These are phyloP conservation scores for Gymnocypris eckloni DNA, from an alignment of 2,797 vertebrate species.

Conservation along the genomic window DNA sequence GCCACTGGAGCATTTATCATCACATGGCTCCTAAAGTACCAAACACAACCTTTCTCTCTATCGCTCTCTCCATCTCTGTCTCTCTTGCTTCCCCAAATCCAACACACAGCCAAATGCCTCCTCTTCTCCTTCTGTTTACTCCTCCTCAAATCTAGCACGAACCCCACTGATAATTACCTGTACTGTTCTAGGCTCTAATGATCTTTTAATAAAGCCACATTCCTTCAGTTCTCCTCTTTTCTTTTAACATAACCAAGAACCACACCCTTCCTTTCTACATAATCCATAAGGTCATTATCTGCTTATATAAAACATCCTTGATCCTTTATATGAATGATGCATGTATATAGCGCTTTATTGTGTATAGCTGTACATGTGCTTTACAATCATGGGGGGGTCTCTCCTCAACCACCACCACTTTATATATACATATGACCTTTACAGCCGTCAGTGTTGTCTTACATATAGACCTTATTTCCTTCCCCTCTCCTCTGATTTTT, in stretches of 20 bases:
- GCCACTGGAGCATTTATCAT: slow-evolving; percentile 36
- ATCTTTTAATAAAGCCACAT: not conserved
- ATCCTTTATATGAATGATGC: no score
- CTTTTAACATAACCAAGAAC: not conserved
- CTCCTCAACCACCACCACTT: no score
- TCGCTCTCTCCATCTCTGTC: slow-evolving; percentile 28
- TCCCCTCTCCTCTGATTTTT: not conserved
- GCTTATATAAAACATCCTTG: not conserved
- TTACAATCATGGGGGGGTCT: no score
- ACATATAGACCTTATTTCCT: not conserved
- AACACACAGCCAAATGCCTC: slow-evolving; percentile 14
- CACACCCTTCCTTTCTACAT: not conserved
- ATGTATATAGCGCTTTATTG: no score
- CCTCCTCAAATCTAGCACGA: slow-evolving; percentile 28
- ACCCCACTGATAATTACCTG: not conserved
- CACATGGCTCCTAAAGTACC: slow-evolving; percentile 28
- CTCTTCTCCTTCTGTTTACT: slow-evolving; percentile 6
- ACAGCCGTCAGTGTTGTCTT: not conserved
- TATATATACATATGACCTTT: not conserved
- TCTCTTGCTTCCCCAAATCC: slow-evolving; percentile 3
- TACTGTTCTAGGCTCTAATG: not conserved
- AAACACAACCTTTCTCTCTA: slow-evolving; percentile 14
- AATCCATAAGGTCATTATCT: not conserved
- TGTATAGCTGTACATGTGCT: no score
- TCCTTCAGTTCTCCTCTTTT: not conserved